Evolutionary conservation across 2,113 vertebrate species (phyloP).

Genomic region (Steatornis caripensis): DNA sequence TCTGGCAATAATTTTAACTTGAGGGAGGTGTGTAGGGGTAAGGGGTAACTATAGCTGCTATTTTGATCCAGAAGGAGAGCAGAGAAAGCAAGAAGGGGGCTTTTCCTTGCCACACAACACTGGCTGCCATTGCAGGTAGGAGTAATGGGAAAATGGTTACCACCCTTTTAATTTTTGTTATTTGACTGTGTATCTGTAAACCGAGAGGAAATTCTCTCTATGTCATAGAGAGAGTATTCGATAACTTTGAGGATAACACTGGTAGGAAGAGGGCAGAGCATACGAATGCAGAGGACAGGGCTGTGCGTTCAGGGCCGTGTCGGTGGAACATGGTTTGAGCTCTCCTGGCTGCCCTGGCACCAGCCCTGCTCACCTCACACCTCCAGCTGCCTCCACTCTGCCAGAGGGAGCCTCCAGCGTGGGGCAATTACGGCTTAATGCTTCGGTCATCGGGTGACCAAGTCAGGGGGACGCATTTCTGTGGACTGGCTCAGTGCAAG

Average conservation of each 20-base stretch:
- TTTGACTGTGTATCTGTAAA: not conserved
- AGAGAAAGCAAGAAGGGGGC: not conserved
- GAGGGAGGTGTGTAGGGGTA: not conserved
- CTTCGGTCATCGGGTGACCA: not conserved
- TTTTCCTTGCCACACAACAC: rapidly evolving
- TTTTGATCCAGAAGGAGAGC: not conserved
- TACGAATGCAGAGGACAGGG: not conserved
- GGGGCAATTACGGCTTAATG: not conserved
- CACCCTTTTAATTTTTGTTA: not conserved
- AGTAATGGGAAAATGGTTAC: not conserved
- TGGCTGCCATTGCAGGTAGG: not conserved
- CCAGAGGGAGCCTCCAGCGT: not conserved
- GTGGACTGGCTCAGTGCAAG: not conserved
- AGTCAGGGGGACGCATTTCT: not conserved
- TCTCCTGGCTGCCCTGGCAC: not conserved
- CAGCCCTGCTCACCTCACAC: not conserved
- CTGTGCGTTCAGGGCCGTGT: not conserved
- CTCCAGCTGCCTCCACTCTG: not conserved
- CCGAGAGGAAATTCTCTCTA: not conserved
- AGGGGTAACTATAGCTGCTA: not conserved
- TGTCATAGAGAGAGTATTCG: not conserved
- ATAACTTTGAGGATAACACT: not conserved
- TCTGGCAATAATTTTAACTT: not conserved
- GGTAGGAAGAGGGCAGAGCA: not conserved
- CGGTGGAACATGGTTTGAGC: not conserved